A percentile compares a stretch with the other conserved stretches of the same genome.
Evolutionary conservation across 2,113 vertebrate genomes (phyloP).

Genomic region (Tretioscincus oriximinensis): DNA sequence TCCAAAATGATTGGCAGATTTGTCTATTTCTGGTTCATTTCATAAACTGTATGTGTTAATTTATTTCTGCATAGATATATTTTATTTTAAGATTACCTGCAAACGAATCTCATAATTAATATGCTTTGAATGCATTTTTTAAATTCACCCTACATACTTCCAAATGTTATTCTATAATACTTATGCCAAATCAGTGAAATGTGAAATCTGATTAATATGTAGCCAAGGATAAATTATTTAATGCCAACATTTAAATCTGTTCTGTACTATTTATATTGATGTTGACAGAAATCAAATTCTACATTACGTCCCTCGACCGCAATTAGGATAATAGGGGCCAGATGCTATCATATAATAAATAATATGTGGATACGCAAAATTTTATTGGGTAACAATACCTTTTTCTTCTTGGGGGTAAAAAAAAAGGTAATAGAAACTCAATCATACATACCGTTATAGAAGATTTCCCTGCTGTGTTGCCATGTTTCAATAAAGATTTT

Average conservation of each 20-base stretch:
- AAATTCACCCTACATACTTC: background rate
- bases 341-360: background rate
- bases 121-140: background rate
- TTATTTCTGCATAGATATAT: background rate
- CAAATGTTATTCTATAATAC: background rate
- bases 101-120: background rate
- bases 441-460: conserved; percentile 87
- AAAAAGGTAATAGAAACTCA: conserved; percentile 16
- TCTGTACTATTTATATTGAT: background rate
- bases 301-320: background rate
- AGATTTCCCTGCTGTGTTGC: conserved; percentile 90
- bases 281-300: background rate
- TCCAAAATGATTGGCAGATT: background rate
- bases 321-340: background rate
- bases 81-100: background rate
- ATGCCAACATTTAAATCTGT: background rate
- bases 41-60: background rate
- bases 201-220: background rate
- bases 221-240: background rate
- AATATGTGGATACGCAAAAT: background rate
- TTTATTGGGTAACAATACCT: conserved; percentile 20
- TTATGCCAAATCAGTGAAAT: background rate
- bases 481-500: conserved; percentile 91
- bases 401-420: conserved; percentile 13
- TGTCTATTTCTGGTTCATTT: background rate